These are phyloP conservation scores for Cotesia typhae DNA, from an alignment of 1,140 invertebrate species.

Conservation along the genomic window DNA sequence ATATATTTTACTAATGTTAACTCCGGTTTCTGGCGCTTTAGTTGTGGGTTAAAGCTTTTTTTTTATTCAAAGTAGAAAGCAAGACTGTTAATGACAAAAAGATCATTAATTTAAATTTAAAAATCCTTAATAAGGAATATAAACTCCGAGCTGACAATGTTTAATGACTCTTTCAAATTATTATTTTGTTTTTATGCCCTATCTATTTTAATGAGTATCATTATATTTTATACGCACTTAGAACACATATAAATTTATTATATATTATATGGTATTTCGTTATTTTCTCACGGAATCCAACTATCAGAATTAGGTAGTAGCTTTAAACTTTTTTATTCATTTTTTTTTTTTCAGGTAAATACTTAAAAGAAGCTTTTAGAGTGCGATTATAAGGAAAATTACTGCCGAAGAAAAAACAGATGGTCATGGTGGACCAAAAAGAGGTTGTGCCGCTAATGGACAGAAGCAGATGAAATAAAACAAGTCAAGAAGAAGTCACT, in stretches of 20 bases:
- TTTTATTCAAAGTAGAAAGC: not conserved
- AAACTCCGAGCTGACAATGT: conserved; percentile 4
- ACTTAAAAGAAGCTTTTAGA: conserved; percentile 12
- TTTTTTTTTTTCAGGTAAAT: conserved; percentile 5
- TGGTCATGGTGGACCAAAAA: conserved; percentile 16
- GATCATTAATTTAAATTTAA: conserved; percentile 15
- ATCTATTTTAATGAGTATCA: not conserved
- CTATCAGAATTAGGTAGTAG: not conserved
- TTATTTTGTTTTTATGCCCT: conserved; percentile 1
- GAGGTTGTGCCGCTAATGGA: conserved; percentile 31
- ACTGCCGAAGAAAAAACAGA: conserved; percentile 6
- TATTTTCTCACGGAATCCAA: not conserved
- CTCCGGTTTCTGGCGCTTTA: not conserved
- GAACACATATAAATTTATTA: not conserved
- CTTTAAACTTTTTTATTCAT: not conserved
- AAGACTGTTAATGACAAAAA: conserved; percentile 5
- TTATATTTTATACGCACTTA: not conserved
- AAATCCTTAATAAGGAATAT: conserved; percentile 11
- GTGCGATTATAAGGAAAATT: conserved; percentile 9
- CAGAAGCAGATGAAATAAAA: conserved; percentile 5
- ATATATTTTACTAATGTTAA: conserved; percentile 29
- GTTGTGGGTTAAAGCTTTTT: not conserved
- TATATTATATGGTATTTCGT: not conserved
- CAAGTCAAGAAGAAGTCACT: conserved; percentile 17
- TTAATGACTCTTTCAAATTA: not conserved